Percentiles rank a stretch among this genome's conserved stretches.
These are phyloP conservation scores for Bos taurus DNA, from an alignment of 2,113 vertebrate species.

Conservation along the genomic window DNA sequence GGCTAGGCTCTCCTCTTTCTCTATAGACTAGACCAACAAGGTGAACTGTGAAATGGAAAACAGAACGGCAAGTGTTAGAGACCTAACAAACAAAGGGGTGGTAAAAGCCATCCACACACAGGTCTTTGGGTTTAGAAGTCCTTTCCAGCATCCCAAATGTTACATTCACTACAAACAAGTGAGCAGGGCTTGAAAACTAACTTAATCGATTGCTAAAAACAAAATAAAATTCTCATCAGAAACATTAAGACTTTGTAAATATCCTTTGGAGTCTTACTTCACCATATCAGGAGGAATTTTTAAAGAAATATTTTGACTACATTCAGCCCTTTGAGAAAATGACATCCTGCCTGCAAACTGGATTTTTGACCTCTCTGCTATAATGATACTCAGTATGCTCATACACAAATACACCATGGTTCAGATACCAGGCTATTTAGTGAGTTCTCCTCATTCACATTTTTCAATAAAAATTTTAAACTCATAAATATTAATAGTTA, in stretches of 20 bases:
- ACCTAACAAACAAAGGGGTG: constrained; percentile 41
- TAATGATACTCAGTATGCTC: background rate
- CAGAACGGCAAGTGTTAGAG: constrained; percentile 41
- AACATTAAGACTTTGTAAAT: constrained; percentile 20
- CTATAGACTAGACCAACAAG: constrained; percentile 39
- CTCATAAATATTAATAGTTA: constrained; percentile 21
- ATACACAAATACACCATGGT: background rate
- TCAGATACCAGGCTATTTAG: background rate
- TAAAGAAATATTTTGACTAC: background rate
- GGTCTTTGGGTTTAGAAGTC: constrained; percentile 33
- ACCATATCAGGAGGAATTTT: background rate
- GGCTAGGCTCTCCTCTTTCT: constrained; percentile 37
- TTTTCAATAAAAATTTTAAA: constrained; percentile 27
- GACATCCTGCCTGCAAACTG: background rate
- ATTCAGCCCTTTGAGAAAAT: background rate
- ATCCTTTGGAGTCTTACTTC: background rate
- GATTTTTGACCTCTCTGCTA: background rate
- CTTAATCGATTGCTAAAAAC: constrained; percentile 26
- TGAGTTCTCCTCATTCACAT: background rate
- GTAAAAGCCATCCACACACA: constrained; percentile 19
- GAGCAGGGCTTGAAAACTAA: constrained; percentile 21
- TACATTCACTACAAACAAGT: constrained; percentile 30
- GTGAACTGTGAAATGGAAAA: constrained; percentile 48
- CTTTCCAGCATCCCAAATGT: background rate
- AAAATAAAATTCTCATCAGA: background rate